Evolutionary conservation across 53 echinoderm and acorn worm genomes (phyloP).

Genomic region (Antedon mediterranea): DNA sequence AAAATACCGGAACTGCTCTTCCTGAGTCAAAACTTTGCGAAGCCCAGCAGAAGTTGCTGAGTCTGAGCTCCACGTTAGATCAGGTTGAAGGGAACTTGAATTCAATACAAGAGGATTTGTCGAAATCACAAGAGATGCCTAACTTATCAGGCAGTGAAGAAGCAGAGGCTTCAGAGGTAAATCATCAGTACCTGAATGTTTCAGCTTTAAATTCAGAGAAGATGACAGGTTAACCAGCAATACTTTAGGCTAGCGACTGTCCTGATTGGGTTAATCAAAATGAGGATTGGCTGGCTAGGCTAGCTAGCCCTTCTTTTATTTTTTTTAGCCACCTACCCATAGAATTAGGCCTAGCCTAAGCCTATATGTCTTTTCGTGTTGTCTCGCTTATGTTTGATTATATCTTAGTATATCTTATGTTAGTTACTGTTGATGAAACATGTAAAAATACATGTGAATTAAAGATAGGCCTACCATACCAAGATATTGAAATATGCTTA

Average conservation of each 20-base stretch:
- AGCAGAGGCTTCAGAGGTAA: conserved; percentile 84
- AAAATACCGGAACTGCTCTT: conserved; percentile 50
- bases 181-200: background rate
- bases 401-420: too few species aligned
- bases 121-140: conserved; percentile 22
- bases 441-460: too few species aligned
- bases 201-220: background rate
- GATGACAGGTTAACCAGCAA: too few species aligned
- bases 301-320: too few species aligned
- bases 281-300: too few species aligned
- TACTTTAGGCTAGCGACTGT: background rate
- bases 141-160: conserved; percentile 86
- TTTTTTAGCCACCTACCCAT: too few species aligned
- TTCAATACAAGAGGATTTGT: conserved; percentile 57
- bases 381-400: too few species aligned
- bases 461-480: too few species aligned
- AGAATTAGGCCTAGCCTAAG: too few species aligned
- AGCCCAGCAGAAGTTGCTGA: conserved; percentile 41
- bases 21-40: conserved; percentile 59
- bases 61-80: conserved; percentile 46
- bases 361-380: too few species aligned
- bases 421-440: too few species aligned
- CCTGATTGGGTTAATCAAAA: background rate
- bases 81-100: conserved; percentile 67
- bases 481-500: too few species aligned